Percentiles rank a stretch among this genome's conserved stretches.
phyloP scores from a whole-genome alignment of 1,140 invertebrate genomes.

The Bicyclus anynana region DNA sequence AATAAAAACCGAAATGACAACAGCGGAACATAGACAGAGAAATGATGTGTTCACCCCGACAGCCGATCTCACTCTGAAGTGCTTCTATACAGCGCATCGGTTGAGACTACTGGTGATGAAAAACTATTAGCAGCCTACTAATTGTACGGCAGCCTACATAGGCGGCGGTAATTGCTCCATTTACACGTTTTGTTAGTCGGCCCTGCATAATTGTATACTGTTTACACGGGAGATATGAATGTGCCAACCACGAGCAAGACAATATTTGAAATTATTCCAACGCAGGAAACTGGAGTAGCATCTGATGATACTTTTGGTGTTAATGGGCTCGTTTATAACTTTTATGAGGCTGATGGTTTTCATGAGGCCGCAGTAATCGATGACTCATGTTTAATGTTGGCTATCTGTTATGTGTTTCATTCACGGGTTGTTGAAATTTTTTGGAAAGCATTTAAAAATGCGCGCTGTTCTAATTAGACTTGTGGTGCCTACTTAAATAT shows the following conservation, averaged over 20 bases:
- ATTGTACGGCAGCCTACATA: slow-evolving; percentile 73
- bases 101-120: slow-evolving; percentile 67
- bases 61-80: slow-evolving; percentile 56
- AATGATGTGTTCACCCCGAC: slow-evolving; percentile 52
- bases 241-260: slow-evolving; percentile 46
- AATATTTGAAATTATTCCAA: slow-evolving; percentile 43
- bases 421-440: background rate
- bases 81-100: slow-evolving; percentile 37
- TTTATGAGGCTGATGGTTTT: slow-evolving; percentile 30
- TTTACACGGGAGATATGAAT: slow-evolving; percentile 61
- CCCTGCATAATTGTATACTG: slow-evolving; percentile 68
- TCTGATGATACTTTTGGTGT: slow-evolving; percentile 26
- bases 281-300: slow-evolving; percentile 21
- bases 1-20: too few species aligned
- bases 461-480: background rate
- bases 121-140: slow-evolving; percentile 73
- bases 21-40: too few species aligned
- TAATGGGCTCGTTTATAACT: slow-evolving; percentile 35
- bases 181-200: slow-evolving; percentile 73
- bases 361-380: slow-evolving; percentile 23
- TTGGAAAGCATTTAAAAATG: background rate
- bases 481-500: too few species aligned
- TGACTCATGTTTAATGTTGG: slow-evolving; percentile 22
- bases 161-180: slow-evolving; percentile 71
- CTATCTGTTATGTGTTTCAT: slow-evolving; percentile 6